Evolutionary conservation across 1,140 invertebrate genomes (phyloP).

Genomic region (Diprion similis): DNA sequence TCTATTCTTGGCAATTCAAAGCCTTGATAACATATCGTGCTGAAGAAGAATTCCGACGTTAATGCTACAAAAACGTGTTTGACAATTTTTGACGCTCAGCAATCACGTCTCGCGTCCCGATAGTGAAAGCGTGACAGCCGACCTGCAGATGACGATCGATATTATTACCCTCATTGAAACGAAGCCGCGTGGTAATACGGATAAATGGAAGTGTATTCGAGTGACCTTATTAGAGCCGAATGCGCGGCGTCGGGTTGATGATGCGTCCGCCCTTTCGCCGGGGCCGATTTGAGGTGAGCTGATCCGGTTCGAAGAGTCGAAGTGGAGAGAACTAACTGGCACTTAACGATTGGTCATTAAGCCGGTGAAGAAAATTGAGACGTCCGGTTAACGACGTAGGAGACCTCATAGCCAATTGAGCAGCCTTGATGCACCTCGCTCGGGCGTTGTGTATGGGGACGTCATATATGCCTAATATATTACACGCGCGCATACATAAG

Average conservation of each 20-base stretch:
- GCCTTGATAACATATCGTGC: no score
- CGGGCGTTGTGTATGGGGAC: background rate
- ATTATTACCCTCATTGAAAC: no score
- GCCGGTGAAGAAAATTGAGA: slow-evolving; percentile 6
- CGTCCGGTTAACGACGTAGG: slow-evolving; percentile 3
- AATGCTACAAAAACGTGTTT: no score
- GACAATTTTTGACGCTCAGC: no score
- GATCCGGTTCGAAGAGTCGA: slow-evolving; percentile 4
- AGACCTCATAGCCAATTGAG: slow-evolving; percentile 7
- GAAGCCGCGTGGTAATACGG: no score
- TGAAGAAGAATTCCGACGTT: no score
- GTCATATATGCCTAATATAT: background rate
- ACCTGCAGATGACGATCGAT: no score
- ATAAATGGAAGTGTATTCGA: no score
- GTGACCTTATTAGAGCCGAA: slow-evolving; percentile 1
- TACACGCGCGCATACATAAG: background rate
- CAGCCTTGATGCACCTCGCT: background rate
- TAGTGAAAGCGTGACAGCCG: no score
- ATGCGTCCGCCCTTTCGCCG: background rate
- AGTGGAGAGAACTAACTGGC: slow-evolving; percentile 1
- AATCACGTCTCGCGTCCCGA: no score
- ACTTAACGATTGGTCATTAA: slow-evolving; percentile 7
- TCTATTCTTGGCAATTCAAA: no score
- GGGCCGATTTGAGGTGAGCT: background rate
- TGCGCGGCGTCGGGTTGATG: background rate